Base-by-base conservation (phyloP, 2,888 invertebrate species). In the Tenodera sinensis region DNA sequence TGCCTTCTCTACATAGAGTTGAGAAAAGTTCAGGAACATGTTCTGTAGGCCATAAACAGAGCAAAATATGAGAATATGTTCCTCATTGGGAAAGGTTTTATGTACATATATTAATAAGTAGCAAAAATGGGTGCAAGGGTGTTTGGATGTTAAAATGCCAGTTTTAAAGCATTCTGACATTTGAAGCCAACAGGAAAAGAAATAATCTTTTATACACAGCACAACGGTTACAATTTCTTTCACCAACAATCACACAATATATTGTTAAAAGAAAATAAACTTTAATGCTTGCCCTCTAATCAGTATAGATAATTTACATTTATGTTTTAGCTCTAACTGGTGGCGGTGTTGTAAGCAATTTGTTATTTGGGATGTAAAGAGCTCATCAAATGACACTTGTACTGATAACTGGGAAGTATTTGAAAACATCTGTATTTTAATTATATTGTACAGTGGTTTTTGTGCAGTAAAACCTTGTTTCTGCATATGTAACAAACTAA, bases 401-500 rank as follows among this genome's bases (percentile, higher is more conserved):
- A 71, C 54, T 71, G 54, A 71, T 71, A 71, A 71, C 15, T 8
- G 71, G 81, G 15, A 28, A 81, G 25, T 28, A 54, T 85, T 15
- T 71, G 54, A 71, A 71, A 71, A 86, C 28, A 71, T 81, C 28
- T 86, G 54, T 86, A 28, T 86, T 71, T 71, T 86, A 86, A 71
- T 86, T 28, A 86, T 86, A 86, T 81, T 86, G 86, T 28, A 12
- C 28, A 30, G 54, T 54, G 28, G 28, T 81, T 86, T 86, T 25
- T 81, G 25, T 86, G 47, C 86, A 86, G 86, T 71, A 86, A 85
- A 54, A 85, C 85, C 85, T 85, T 85, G 54, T 85, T 42, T 42
- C 85, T 85, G 54, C 85, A 71, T 15, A 20, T 20, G 54, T 25
- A 20, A 25, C 54, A 71, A 71, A 54, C 54, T 54, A 54, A 2